Evolutionary conservation across 2,888 invertebrate genomes (phyloP).

Genomic region (Oxyscelio sp.): DNA sequence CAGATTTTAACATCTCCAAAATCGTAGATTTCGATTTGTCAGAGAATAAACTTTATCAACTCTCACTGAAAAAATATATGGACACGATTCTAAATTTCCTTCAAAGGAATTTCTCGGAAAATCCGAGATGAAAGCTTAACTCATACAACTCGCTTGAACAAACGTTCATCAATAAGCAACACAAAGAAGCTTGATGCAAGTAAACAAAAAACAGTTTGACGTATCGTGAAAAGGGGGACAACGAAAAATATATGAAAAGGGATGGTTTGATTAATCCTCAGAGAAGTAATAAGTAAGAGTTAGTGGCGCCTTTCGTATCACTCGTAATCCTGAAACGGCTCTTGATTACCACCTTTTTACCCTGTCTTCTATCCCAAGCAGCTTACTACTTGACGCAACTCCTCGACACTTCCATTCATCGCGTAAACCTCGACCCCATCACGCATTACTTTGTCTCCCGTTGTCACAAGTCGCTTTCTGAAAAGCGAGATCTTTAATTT

Average conservation of each 20-base stretch:
- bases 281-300: constrained; percentile 54
- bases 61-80: not conserved
- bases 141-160: not conserved
- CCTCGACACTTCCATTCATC: constrained; percentile 48
- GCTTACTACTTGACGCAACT: constrained; percentile 57
- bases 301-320: constrained; percentile 54
- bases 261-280: constrained; percentile 43
- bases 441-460: constrained; percentile 46
- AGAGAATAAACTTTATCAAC: not conserved
- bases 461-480: constrained; percentile 65
- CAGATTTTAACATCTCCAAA: too few species aligned
- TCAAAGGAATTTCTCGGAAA: not conserved
- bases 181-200: constrained; percentile 12
- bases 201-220: constrained; percentile 17
- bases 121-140: not conserved
- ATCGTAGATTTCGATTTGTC: not conserved
- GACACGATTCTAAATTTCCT: not conserved
- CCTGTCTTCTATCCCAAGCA: constrained; percentile 29
- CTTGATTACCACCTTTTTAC: constrained; percentile 68
- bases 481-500: constrained; percentile 79
- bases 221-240: constrained; percentile 7
- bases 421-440: constrained; percentile 48
- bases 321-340: constrained; percentile 70
- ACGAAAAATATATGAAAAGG: constrained; percentile 24
- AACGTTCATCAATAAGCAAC: constrained; percentile 22